Evolutionary conservation across 2,113 vertebrate species (phyloP), one percentile per base, ranked within the genome.

Genomic region (Scalopus aquaticus): DNA sequence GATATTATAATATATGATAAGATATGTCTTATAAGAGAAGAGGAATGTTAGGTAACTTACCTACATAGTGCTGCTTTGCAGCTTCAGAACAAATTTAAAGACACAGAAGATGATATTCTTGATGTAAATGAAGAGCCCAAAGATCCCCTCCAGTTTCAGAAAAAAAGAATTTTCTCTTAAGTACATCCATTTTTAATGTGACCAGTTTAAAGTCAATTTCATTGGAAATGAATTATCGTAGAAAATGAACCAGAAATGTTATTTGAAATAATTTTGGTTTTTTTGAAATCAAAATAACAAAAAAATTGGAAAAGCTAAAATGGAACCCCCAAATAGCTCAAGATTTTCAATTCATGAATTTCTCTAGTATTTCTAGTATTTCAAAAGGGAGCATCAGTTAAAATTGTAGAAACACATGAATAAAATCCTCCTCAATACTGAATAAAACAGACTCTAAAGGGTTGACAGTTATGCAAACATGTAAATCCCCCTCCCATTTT

Each of bases 201-300:
- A 87, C 39, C 70, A 6, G 8, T 81, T 85, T 7, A 62, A 70
- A 81, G 60, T 73, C 3, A 49, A 44, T 46, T 62, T 39, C 9
- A 83, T 12, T 77, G 20, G 4, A 80, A 80, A 80, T 82, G 16
- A 9, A 70, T 78, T 79, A 39, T 35, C 22, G 9, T 93, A 91
- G 46, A 94, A 77, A 88, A n/a, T 83, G 5, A 60, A 1, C 32
- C 70, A 42, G 73, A 62, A 44, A 64, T 6, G 49, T 16, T 73
- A 11, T 69, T 67, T 35, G 11, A 92, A 94, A 73, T 77, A 83
- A 80, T 74, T 83, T 84, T 79, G 44, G 20, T 72, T 3, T 26
- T 35, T 92, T 80, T 83, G 22, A 79, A 67, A 95, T 44, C 19
- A 89, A 90, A 93, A 46, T 54, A 93, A 35, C 13, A 84, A 32